phyloP scores from a whole-genome alignment of 2,888 invertebrate genomes.

The Esperia sulphurella region DNA sequence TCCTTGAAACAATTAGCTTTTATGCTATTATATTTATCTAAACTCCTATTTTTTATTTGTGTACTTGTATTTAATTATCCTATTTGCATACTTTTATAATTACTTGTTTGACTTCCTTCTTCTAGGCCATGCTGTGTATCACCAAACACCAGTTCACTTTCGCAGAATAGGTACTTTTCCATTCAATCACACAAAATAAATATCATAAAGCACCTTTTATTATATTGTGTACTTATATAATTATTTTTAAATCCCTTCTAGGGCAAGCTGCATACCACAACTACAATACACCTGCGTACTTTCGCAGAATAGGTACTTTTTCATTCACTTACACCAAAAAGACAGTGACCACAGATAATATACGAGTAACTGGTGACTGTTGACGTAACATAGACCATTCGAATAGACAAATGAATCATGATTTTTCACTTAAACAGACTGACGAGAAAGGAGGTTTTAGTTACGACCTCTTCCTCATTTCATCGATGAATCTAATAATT shows the following conservation, averaged over 20 bases:
- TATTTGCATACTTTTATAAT: neutral
- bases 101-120: constrained; percentile 17
- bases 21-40: too few relatives aligned
- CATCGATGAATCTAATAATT: neutral
- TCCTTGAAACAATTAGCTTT: too few relatives aligned
- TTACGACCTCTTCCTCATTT: constrained; percentile 3
- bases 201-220: too few relatives aligned
- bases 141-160: constrained; percentile 30
- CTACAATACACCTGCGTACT: constrained; percentile 25
- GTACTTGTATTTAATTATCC: neutral
- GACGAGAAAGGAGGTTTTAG: neutral
- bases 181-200: neutral
- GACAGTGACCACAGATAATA: too few relatives aligned
- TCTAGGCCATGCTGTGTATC: constrained; percentile 26
- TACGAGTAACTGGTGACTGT: too few relatives aligned
- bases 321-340: neutral
- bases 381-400: too few relatives aligned
- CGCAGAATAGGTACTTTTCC: constrained; percentile 22
- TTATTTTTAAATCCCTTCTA: constrained; percentile 14
- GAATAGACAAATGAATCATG: too few relatives aligned
- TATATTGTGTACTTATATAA: neutral
- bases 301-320: constrained; percentile 26
- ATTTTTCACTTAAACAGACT: too few relatives aligned
- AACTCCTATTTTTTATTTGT: too few relatives aligned
- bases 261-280: constrained; percentile 22